These are phyloP conservation scores for Gorsachius magnificus DNA, from an alignment of 2,797 vertebrate species.

Conservation along the genomic window DNA sequence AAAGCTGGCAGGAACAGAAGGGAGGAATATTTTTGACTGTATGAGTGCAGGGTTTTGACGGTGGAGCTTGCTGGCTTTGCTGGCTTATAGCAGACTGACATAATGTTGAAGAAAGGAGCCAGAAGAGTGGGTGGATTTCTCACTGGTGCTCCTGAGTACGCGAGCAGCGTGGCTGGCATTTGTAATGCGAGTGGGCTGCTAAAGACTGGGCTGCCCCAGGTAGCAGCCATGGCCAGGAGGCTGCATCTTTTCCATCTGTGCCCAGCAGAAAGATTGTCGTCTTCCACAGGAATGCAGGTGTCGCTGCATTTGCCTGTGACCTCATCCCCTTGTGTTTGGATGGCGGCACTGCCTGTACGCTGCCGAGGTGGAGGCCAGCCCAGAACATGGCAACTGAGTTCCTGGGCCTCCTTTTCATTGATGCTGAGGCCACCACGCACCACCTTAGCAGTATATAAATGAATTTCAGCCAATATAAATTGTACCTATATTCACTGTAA, in stretches of 20 bases:
- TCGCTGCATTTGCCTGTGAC: rapidly evolving
- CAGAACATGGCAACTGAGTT: background rate
- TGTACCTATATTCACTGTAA: rapidly evolving
- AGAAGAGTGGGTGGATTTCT: background rate
- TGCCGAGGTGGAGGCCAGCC: background rate
- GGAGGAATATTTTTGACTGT: background rate
- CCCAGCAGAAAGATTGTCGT: background rate
- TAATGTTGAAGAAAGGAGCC: background rate
- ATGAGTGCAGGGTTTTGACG: background rate
- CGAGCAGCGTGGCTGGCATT: background rate
- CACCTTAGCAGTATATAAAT: background rate
- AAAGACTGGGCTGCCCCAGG: background rate
- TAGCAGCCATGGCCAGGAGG: background rate
- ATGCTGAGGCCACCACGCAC: background rate
- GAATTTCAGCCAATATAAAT: background rate
- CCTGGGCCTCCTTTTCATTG: rapidly evolving
- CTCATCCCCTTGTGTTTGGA: background rate
- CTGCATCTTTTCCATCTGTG: background rate
- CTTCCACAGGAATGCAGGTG: rapidly evolving
- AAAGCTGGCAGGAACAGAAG: background rate
- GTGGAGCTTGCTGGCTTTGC: background rate
- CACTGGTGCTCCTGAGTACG: rapidly evolving
- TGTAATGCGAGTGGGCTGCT: background rate
- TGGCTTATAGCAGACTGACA: background rate
- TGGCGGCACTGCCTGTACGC: background rate